phyloP scores from a whole-genome alignment of 2,113 vertebrate species.

The Melanocharis versteri region DNA sequence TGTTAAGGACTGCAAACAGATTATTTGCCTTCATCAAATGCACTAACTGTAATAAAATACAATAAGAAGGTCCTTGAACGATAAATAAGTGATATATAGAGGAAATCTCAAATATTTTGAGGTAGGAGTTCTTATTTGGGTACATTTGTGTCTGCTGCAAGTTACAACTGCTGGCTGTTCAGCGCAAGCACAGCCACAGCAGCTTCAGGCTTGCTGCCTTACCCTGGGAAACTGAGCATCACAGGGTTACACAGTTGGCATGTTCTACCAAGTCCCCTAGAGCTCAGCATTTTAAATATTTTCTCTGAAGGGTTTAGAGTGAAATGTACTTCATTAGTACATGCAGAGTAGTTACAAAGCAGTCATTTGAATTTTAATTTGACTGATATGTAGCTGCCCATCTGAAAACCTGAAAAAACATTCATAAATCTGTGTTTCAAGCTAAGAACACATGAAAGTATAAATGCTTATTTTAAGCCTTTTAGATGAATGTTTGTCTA shows the following conservation, averaged over 20 bases:
- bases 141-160: not conserved
- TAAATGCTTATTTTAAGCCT: not conserved
- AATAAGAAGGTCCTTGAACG: not conserved
- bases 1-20: not conserved
- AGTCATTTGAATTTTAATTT: slow-evolving; percentile 14
- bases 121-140: not conserved
- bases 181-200: not conserved
- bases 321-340: not conserved
- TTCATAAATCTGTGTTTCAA: not conserved
- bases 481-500: not conserved
- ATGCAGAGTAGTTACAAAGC: not conserved
- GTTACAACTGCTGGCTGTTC: not conserved
- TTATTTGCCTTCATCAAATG: not conserved
- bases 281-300: not conserved
- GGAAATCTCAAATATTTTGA: not conserved
- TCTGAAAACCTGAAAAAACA: not conserved
- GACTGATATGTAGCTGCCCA: not conserved
- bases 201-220: not conserved
- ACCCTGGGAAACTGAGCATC: not conserved
- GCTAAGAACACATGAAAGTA: not conserved
- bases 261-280: not conserved
- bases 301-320: not conserved
- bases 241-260: not conserved
- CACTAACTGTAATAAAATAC: not conserved
- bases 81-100: not conserved